Evolutionary conservation across 2,113 vertebrate species (phyloP).

Genomic region (Eublepharis macularius): DNA sequence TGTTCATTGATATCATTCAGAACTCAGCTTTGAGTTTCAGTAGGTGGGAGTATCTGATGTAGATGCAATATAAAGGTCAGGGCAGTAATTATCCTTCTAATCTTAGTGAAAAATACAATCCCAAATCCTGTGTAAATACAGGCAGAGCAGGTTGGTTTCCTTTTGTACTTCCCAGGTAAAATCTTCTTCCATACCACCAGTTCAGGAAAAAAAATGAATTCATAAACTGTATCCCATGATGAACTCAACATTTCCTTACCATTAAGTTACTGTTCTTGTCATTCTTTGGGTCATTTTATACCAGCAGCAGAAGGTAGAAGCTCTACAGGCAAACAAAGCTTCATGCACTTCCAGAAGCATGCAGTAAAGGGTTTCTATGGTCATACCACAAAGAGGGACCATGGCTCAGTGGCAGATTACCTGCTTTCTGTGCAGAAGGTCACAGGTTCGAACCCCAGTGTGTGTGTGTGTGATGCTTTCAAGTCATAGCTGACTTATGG

Average conservation of each 20-base stretch:
- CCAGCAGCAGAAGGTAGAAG: background rate
- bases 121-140: slow-evolving; percentile 43
- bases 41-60: background rate
- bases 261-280: background rate
- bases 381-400: too few species aligned
- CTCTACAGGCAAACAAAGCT: background rate
- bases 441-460: too few species aligned
- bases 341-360: background rate
- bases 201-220: slow-evolving; percentile 35
- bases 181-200: slow-evolving; percentile 15
- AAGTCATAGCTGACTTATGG: too few species aligned
- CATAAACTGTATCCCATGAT: background rate
- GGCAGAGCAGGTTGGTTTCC: slow-evolving; percentile 26
- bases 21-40: background rate
- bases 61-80: background rate
- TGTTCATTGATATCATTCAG: background rate
- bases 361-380: too few species aligned
- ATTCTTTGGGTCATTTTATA: background rate
- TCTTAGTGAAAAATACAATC: slow-evolving; percentile 37
- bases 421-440: too few species aligned
- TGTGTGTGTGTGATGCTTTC: too few species aligned
- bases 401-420: too few species aligned
- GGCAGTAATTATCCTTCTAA: slow-evolving; percentile 34
- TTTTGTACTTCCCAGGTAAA: slow-evolving; percentile 9
- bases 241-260: rapidly evolving